Base-by-base conservation (phyloP, 2,113 vertebrate species). In the Melanostigma gelatinosum region DNA sequence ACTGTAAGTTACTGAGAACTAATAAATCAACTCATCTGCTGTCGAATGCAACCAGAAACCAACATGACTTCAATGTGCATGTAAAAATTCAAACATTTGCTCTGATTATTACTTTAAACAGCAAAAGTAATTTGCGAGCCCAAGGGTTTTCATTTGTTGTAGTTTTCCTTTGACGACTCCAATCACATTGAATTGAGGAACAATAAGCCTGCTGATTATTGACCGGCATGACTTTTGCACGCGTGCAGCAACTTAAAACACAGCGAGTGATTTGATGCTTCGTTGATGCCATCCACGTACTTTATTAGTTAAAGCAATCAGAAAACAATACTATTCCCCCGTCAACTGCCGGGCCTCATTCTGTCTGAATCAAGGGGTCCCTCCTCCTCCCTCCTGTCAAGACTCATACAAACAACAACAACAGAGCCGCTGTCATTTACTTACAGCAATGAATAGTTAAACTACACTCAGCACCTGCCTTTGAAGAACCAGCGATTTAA, bases 401-500 rank as follows among this genome's bases (percentile, higher is more conserved):
- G 68, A 72, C 67, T 82, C 68, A 63, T 5, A 76, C 54, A 18
- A 54, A 76, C 54, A 38, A 38, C 38, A 38, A 64, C 75, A 78
- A 32, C 77, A 66, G 52, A 60, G 55, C 36, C 32, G 8, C 70
- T 64, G 64, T 80, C 78, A 75, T 82, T 85, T 65, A 81, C 52
- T 82, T 46, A 32, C 34, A 40, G 12, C 73, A 32, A 75, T 87
- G 63, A 90, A 92, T 88, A 81, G 91, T 87, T 72, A 55, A 90
- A 69, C 32, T 67, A 57, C 13, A 54, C 84, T 83, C 83, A 67
- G 80, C 87, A 91, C 87, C 88, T 92, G 92, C 79, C 89, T 85
- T 90, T 87, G 80, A 87, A 77, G 60, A 77, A 75, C 44, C 69
- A 70, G 63, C 73, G 55, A 71, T 85, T 50, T 87, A 72, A 87